These are phyloP conservation scores for Azemiops feae DNA, from an alignment of 2,113 vertebrate species.

Conservation along the genomic window DNA sequence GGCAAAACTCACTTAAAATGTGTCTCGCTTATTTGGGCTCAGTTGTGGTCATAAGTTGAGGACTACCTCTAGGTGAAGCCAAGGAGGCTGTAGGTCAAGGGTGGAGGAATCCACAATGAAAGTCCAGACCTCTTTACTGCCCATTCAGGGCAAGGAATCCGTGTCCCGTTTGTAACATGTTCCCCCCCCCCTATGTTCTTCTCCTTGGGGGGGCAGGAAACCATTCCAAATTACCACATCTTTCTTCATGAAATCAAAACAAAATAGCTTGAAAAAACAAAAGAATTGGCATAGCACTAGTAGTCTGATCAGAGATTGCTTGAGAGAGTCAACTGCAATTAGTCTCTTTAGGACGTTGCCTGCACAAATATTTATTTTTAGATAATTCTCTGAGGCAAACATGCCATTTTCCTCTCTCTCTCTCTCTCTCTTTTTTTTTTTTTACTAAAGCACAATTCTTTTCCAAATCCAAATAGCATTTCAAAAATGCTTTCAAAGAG, in stretches of 20 bases:
- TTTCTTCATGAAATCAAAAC: not conserved
- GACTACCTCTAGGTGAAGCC: too few relatives aligned
- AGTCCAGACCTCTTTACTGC: not conserved
- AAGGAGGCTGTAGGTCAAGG: not conserved
- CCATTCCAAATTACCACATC: not conserved
- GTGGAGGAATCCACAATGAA: not conserved
- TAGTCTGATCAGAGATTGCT: not conserved
- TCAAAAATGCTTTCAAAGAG: not conserved
- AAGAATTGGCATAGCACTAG: not conserved
- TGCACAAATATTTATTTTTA: not conserved
- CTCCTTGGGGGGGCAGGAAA: not conserved
- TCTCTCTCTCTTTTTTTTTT: not conserved
- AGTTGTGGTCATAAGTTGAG: too few relatives aligned
- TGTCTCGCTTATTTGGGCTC: too few relatives aligned
- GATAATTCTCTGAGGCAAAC: not conserved
- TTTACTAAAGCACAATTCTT: not conserved
- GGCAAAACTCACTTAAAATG: too few relatives aligned
- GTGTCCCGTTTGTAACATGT: not conserved
- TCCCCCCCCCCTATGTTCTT: not conserved
- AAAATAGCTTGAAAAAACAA: not conserved
- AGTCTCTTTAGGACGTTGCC: not conserved
- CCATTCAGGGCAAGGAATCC: not conserved
- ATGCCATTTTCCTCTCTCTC: not conserved
- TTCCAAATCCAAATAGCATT: not conserved
- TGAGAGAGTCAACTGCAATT: not conserved